phyloP scores from a whole-genome alignment of 2,797 vertebrate species.

The Halcyon smyrnensis region DNA sequence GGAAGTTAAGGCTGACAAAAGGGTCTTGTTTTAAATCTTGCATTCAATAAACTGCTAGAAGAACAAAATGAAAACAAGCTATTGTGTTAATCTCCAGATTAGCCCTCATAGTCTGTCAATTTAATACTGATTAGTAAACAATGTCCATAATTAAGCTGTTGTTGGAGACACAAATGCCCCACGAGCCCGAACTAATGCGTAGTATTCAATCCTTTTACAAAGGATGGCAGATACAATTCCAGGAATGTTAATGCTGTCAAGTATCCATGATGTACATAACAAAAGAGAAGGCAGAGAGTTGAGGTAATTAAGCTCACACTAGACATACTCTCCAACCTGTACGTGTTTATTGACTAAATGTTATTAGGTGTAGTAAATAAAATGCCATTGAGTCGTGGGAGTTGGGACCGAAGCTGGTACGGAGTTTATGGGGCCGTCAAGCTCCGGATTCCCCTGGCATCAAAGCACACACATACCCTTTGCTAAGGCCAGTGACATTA shows the following conservation, averaged over 20 bases:
- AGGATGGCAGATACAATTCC: slow-evolving; percentile 79
- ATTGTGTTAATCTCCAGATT: slow-evolving; percentile 82
- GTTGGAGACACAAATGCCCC: slow-evolving; percentile 79
- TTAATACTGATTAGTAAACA: slow-evolving; percentile 85
- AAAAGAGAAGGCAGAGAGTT: slow-evolving; percentile 70
- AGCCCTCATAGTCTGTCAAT: slow-evolving; percentile 77
- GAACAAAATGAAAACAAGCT: slow-evolving; percentile 80
- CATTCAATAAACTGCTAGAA: slow-evolving; percentile 73
- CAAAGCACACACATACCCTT: slow-evolving; percentile 76
- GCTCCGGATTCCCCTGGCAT: slow-evolving; percentile 68
- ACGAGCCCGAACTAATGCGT: slow-evolving; percentile 79
- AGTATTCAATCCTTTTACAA: slow-evolving; percentile 80
- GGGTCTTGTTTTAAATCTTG: slow-evolving; percentile 78
- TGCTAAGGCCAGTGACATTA: slow-evolving; percentile 76
- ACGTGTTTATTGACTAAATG: slow-evolving; percentile 75
- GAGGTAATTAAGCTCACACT: slow-evolving; percentile 77
- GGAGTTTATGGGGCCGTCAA: slow-evolving; percentile 60
- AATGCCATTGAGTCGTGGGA: slow-evolving; percentile 64
- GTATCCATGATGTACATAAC: slow-evolving; percentile 76
- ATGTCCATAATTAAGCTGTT: slow-evolving; percentile 83
- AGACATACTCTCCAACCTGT: slow-evolving; percentile 49
- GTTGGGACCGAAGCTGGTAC: slow-evolving; percentile 5
- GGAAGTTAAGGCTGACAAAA: slow-evolving; percentile 73
- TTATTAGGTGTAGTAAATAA: slow-evolving; percentile 75
- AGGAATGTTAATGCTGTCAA: slow-evolving; percentile 85